Conservation (phyloP, 1,140 invertebrate genomes). For the Trypoxylus dichotomus region DNA sequence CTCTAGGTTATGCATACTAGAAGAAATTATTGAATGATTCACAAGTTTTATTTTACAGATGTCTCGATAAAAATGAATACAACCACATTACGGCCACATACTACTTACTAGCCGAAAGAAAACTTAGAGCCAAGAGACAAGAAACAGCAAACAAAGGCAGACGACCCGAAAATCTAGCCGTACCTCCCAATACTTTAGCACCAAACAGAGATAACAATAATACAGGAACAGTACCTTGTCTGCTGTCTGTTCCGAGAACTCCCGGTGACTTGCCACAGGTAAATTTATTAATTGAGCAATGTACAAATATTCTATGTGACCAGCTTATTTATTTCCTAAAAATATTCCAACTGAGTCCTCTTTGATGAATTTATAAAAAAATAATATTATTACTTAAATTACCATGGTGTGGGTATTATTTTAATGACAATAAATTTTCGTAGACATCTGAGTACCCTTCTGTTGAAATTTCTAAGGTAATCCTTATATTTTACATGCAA, state of each 20-base stretch:
- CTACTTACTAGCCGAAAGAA: conserved; percentile 93
- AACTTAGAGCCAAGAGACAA: conserved; percentile 73
- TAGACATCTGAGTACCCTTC: not conserved
- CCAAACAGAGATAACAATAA: conserved; percentile 55
- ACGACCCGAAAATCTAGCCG: conserved; percentile 52
- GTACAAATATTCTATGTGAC: not conserved
- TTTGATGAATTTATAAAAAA: too few species aligned
- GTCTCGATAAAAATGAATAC: conserved; percentile 94
- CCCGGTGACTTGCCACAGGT: conserved; percentile 65
- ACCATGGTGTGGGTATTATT: not conserved
- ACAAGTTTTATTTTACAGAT: conserved; percentile 68
- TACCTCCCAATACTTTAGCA: conserved; percentile 48
- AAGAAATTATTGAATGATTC: too few species aligned
- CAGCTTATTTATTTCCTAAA: too few species aligned
- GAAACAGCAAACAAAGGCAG: conserved; percentile 59
- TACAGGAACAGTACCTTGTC: conserved; percentile 47
- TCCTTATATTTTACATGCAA: not conserved
- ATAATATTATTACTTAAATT: not conserved
- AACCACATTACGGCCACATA: conserved; percentile 99
- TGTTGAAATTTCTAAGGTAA: not conserved
- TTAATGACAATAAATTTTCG: not conserved
- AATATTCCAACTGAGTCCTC: too few species aligned
- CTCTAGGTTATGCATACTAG: too few species aligned
- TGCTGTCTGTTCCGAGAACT: conserved; percentile 63
- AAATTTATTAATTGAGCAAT: not conserved